phyloP scores from a whole-genome alignment of 2,888 invertebrate species.

The Phlogophora meticulosa region DNA sequence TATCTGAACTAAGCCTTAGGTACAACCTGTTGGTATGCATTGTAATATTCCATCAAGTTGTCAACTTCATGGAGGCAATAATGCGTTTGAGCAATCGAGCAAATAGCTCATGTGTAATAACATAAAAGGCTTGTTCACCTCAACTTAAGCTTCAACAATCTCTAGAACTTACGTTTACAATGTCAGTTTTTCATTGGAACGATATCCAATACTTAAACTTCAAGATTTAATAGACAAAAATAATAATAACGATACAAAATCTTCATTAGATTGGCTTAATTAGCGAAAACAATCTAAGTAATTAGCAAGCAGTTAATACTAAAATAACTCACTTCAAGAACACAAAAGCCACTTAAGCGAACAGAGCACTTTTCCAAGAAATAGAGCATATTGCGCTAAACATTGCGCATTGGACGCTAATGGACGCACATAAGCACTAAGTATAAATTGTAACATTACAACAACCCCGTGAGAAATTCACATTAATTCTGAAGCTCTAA shows the following conservation, averaged over 20 bases:
- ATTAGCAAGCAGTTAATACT: background rate
- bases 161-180: background rate
- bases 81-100: constrained; percentile 39
- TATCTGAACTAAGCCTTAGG: constrained; percentile 23
- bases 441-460: constrained; percentile 24
- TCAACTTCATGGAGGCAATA: constrained; percentile 23
- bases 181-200: background rate
- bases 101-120: background rate
- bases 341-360: constrained; percentile 30
- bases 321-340: constrained; percentile 19
- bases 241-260: too few species aligned
- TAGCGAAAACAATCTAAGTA: too few species aligned
- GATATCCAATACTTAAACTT: too few species aligned
- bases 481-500: constrained; percentile 51
- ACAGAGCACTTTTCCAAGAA: constrained; percentile 22
- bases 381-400: constrained; percentile 47
- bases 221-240: too few species aligned
- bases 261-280: too few species aligned
- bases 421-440: constrained; percentile 54
- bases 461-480: constrained; percentile 55
- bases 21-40: constrained; percentile 38
- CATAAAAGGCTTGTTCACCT: background rate
- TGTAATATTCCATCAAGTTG: constrained; percentile 53
- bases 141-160: background rate
- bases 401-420: constrained; percentile 50